Evolutionary conservation across 2,113 vertebrate genomes (phyloP).

Genomic region (Ciconia stormi): DNA sequence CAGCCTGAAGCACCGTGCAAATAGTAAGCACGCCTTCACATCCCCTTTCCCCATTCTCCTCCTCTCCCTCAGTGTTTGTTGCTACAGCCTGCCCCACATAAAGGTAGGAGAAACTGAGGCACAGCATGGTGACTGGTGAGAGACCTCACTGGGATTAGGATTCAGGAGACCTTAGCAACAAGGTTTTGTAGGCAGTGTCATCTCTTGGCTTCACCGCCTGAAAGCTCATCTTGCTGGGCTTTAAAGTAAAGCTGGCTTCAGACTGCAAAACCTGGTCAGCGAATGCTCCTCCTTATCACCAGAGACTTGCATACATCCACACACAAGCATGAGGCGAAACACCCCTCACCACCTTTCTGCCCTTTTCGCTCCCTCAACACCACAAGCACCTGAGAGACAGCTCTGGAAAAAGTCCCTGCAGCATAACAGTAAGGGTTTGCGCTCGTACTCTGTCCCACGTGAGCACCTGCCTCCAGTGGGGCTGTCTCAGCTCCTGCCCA

Average conservation of each 20-base stretch:
- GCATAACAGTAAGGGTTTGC: accelerated
- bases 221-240: not conserved
- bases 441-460: not conserved
- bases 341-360: not conserved
- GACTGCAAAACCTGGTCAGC: not conserved
- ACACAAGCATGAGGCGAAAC: not conserved
- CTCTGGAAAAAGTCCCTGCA: not conserved
- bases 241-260: not conserved
- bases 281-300: not conserved
- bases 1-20: not conserved
- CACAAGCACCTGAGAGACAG: not conserved
- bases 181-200: not conserved
- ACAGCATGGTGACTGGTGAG: not conserved
- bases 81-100: not conserved
- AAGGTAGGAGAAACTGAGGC: not conserved
- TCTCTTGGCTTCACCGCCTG: not conserved
- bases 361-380: not conserved
- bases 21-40: not conserved
- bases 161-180: not conserved
- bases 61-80: not conserved
- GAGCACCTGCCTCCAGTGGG: not conserved
- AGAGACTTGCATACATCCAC: not conserved
- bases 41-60: not conserved
- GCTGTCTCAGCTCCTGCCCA: accelerated
- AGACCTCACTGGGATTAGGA: not conserved